These are phyloP conservation scores for Gopherus flavomarginatus DNA, from an alignment of 2,113 vertebrate species.

Conservation along the genomic window DNA sequence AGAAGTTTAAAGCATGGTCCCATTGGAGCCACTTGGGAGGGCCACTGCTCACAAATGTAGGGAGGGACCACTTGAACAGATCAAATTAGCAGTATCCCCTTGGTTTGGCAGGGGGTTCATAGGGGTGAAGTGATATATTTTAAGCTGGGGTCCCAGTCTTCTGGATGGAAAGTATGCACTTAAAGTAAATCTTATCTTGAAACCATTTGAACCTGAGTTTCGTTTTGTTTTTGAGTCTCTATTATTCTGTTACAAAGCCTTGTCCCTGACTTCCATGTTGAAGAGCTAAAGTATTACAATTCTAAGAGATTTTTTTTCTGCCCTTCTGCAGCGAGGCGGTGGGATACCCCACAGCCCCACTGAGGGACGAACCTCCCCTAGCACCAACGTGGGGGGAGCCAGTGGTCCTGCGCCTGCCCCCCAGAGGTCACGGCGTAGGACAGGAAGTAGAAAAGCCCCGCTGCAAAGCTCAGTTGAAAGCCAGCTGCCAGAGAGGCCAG, in stretches of 20 bases:
- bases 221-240: background rate
- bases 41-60: constrained; percentile 56
- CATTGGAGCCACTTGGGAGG: constrained; percentile 47
- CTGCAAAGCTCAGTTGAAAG: too few relatives aligned
- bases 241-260: background rate
- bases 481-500: too few relatives aligned
- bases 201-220: background rate
- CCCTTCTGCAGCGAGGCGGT: too few relatives aligned
- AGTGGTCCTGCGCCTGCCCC: too few relatives aligned
- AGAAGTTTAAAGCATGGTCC: constrained; percentile 58
- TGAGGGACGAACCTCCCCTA: too few relatives aligned
- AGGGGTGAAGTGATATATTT: background rate
- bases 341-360: too few relatives aligned
- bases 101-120: background rate
- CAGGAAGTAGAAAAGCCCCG: too few relatives aligned
- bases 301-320: background rate
- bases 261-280: rapidly evolving
- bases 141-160: background rate
- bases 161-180: background rate
- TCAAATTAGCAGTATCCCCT: background rate
- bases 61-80: constrained; percentile 45
- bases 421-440: too few relatives aligned
- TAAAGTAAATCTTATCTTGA: background rate
- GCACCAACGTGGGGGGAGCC: too few relatives aligned
- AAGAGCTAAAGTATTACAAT: background rate